phyloP scores from a whole-genome alignment of 2,888 invertebrate species.

The Lordiphosa fenestrarum region DNA sequence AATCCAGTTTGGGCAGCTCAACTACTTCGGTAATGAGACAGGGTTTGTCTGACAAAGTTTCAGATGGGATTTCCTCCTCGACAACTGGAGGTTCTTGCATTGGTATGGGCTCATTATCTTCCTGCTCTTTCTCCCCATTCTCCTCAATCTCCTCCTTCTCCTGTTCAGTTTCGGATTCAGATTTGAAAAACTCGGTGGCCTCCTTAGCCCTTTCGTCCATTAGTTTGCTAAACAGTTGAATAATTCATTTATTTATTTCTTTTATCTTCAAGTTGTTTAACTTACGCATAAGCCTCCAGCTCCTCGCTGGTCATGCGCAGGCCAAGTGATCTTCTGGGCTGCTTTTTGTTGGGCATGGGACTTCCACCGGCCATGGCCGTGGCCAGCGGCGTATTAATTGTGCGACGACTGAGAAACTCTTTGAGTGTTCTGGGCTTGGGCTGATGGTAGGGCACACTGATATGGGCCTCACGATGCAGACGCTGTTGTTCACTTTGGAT shows the following conservation, averaged over 20 bases:
- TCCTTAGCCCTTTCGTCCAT: constrained; percentile 88
- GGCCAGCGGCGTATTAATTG: constrained; percentile 62
- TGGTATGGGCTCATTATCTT: not conserved
- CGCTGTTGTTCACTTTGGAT: constrained; percentile 93
- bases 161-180: constrained; percentile 81
- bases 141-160: constrained; percentile 32
- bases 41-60: constrained; percentile 31
- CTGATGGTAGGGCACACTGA: constrained; percentile 92
- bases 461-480: constrained; percentile 87
- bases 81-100: no score
- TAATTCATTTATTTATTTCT: constrained; percentile 29
- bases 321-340: constrained; percentile 51
- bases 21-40: constrained; percentile 56
- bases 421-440: constrained; percentile 89
- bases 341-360: constrained; percentile 41
- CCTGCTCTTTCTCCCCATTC: constrained; percentile 24
- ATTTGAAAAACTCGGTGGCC: constrained; percentile 88
- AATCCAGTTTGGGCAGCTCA: constrained; percentile 69
- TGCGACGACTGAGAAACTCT: constrained; percentile 85
- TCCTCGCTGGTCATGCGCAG: constrained; percentile 87
- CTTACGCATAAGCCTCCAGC: constrained; percentile 85
- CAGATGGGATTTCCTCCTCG: not conserved
- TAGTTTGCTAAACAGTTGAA: constrained; percentile 81
- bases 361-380: constrained; percentile 44
- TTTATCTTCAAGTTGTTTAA: not conserved